These are phyloP conservation scores for Synanceia verrucosa DNA, from an alignment of 2,797 vertebrate species.

Conservation along the genomic window DNA sequence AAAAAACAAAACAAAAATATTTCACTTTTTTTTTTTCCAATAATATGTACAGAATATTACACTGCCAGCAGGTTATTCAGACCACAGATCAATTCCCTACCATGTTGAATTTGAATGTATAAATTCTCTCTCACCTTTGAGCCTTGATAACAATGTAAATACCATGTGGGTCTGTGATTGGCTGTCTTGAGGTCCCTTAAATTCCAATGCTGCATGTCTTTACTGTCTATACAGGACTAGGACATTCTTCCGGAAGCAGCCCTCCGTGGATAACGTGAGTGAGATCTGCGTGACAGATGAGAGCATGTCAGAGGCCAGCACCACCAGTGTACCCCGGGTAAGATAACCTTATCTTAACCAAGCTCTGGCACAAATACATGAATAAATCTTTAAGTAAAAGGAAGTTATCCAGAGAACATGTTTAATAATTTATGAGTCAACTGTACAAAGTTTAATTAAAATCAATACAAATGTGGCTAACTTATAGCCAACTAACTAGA, in stretches of 20 bases:
- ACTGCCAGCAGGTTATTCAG: background rate
- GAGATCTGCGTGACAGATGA: slow-evolving; percentile 74
- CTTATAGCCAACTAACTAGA: background rate
- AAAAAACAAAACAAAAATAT: background rate
- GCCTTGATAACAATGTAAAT: background rate
- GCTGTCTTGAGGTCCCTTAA: background rate
- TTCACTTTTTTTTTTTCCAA: background rate
- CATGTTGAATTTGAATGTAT: background rate
- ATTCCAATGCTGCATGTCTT: background rate
- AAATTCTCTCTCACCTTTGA: background rate
- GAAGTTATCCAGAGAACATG: background rate
- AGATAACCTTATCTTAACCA: slow-evolving; percentile 1
- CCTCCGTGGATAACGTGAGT: slow-evolving; percentile 77
- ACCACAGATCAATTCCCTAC: background rate
- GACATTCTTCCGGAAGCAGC: slow-evolving; percentile 70
- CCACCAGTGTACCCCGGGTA: slow-evolving; percentile 70
- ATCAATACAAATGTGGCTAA: background rate
- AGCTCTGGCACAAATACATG: background rate
- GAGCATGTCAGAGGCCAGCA: slow-evolving; percentile 68
- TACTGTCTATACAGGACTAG: slow-evolving; percentile 71
- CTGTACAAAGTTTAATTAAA: background rate
- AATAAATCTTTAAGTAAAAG: background rate
- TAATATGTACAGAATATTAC: background rate
- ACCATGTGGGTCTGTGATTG: background rate
- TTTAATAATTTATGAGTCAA: background rate